These are phyloP conservation scores for Theristus sp. DNA, from an alignment of 2,888 invertebrate species.

Conservation along the genomic window DNA sequence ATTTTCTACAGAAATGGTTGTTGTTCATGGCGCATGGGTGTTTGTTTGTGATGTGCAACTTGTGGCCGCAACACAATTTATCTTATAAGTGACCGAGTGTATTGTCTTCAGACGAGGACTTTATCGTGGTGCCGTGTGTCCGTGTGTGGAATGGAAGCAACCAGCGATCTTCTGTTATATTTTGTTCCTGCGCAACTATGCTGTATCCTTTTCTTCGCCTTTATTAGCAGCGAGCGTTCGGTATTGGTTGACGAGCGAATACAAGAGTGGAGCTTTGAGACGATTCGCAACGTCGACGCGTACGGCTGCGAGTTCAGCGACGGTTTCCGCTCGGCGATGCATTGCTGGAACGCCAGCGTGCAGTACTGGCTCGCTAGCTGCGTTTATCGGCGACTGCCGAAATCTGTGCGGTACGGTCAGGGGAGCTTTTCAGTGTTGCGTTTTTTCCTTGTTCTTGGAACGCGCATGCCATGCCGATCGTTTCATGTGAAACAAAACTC, in stretches of 20 bases:
- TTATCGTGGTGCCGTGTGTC: background rate
- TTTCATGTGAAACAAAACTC: too few species aligned
- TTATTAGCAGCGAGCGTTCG: background rate
- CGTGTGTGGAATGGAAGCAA: background rate
- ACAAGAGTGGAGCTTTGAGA: conserved; percentile 42
- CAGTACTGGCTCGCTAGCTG: conserved; percentile 88
- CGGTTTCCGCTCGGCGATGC: conserved; percentile 67
- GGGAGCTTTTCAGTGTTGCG: too few species aligned
- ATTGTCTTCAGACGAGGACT: background rate
- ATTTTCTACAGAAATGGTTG: too few species aligned
- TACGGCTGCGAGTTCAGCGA: conserved; percentile 60
- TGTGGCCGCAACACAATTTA: too few species aligned
- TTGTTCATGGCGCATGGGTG: too few species aligned
- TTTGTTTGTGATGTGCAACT: too few species aligned
- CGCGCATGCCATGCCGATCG: too few species aligned
- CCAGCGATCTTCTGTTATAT: background rate
- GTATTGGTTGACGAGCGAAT: background rate
- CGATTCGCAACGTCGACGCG: conserved; percentile 63
- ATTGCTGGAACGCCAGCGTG: conserved; percentile 82
- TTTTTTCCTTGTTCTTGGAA: too few species aligned
- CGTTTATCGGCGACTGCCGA: conserved; percentile 64
- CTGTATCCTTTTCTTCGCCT: background rate
- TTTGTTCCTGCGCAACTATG: background rate
- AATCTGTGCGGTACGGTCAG: conserved; percentile 10
- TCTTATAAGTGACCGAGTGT: background rate